phyloP scores from a whole-genome alignment of 2,113 vertebrate species.

The Myrmophylax atrothorax region DNA sequence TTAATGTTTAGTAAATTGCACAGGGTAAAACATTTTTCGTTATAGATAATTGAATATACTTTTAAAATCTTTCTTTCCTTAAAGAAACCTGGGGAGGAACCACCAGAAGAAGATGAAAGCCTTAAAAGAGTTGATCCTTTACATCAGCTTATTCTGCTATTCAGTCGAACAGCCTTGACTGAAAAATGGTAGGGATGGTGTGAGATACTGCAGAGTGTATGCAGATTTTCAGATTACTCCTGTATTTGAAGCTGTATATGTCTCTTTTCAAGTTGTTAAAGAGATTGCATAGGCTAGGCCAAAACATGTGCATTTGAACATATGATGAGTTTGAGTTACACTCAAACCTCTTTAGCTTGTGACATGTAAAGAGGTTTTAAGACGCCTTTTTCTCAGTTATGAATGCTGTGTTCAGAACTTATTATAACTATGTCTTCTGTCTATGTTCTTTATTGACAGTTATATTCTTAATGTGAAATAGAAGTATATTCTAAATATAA shows the following conservation, averaged over 20 bases:
- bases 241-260: not conserved
- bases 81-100: conserved; percentile 87
- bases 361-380: not conserved
- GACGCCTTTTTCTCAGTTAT: not conserved
- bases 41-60: not conserved
- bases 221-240: not conserved
- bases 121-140: conserved; percentile 89
- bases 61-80: not conserved
- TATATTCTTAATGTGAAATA: not conserved
- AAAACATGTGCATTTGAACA: fast-evolving
- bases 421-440: not conserved
- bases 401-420: not conserved
- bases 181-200: conserved; percentile 88
- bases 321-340: not conserved
- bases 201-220: not conserved
- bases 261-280: not conserved
- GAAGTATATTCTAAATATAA: not conserved
- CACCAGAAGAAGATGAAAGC: conserved; percentile 86
- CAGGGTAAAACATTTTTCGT: not conserved
- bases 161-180: conserved; percentile 94
- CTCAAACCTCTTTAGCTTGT: not conserved
- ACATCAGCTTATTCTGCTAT: conserved; percentile 94
- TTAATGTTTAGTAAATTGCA: not conserved
- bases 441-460: not conserved
- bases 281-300: not conserved